phyloP scores from a whole-genome alignment of 2,888 invertebrate species.

The Esperia sulphurella region DNA sequence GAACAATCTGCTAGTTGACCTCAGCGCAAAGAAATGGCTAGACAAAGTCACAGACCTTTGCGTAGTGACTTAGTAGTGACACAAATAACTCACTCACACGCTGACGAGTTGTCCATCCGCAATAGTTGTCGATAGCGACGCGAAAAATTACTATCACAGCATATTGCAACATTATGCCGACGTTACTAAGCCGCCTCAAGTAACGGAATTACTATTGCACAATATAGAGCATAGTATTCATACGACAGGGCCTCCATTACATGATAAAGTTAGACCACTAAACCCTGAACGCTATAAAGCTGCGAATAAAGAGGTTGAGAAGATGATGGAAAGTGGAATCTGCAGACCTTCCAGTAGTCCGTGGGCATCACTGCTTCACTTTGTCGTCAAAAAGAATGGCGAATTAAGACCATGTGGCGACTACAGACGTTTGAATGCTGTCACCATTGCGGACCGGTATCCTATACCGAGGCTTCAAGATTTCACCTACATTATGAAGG shows the following conservation, averaged over 20 bases:
- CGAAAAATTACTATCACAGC: too few relatives aligned
- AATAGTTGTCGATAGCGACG: too few relatives aligned
- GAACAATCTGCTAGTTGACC: too few relatives aligned
- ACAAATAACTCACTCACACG: too few relatives aligned
- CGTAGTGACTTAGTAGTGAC: too few relatives aligned
- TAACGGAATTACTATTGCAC: neutral
- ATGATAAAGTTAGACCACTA: too few relatives aligned
- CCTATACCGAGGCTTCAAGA: conserved; percentile 36
- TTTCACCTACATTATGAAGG: conserved; percentile 19
- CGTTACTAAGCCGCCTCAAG: conserved; percentile 2
- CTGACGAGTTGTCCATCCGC: too few relatives aligned
- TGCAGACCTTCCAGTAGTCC: conserved; percentile 32
- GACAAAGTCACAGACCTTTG: too few relatives aligned
- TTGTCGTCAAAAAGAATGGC: conserved; percentile 23
- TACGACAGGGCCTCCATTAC: conserved; percentile 7
- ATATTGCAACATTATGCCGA: conserved; percentile 1
- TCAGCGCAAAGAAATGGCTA: too few relatives aligned
- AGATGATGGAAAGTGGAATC: conserved; percentile 30
- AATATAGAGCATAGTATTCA: conserved; percentile 4
- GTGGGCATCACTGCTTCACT: conserved; percentile 36
- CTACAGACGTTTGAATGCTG: conserved; percentile 36
- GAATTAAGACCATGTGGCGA: conserved; percentile 47
- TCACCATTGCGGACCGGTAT: conserved; percentile 34
- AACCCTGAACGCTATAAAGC: conserved; percentile 6
- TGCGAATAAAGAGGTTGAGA: conserved; percentile 10